phyloP scores from a whole-genome alignment of 2,888 invertebrate genomes.

The Dorcus parallelipipedus region DNA sequence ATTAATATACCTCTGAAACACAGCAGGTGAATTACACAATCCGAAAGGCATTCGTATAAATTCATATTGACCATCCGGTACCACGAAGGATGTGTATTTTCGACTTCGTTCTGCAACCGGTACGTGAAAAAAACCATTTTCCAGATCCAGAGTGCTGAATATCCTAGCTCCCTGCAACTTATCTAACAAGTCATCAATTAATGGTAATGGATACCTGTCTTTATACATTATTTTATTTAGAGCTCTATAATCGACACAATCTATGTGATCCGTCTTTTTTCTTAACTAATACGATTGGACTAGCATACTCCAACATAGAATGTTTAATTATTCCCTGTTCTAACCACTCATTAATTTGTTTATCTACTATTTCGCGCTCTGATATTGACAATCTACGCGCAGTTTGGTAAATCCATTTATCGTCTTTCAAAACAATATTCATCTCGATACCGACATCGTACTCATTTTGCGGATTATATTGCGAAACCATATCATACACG shows the following conservation, averaged over 20 bases:
- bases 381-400: slow-evolving; percentile 27
- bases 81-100: slow-evolving; percentile 43
- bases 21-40: slow-evolving; percentile 38
- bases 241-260: slow-evolving; percentile 41
- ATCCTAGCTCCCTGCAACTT: slow-evolving; percentile 28
- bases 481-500: slow-evolving; percentile 18
- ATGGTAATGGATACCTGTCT: slow-evolving; percentile 36
- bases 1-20: slow-evolving; percentile 25
- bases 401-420: slow-evolving; percentile 29
- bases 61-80: slow-evolving; percentile 41
- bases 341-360: slow-evolving; percentile 35
- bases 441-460: slow-evolving; percentile 28
- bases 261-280: slow-evolving; percentile 30
- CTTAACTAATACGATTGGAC: slow-evolving; percentile 32
- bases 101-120: slow-evolving; percentile 27
- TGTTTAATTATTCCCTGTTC: slow-evolving; percentile 33
- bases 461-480: slow-evolving; percentile 26
- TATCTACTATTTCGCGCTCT: slow-evolving; percentile 31
- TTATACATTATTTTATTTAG: slow-evolving; percentile 37
- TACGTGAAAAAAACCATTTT: slow-evolving; percentile 41
- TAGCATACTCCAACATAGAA: slow-evolving; percentile 37
- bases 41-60: slow-evolving; percentile 44
- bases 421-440: slow-evolving; percentile 33
- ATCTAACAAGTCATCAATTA: slow-evolving; percentile 41
- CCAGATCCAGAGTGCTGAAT: slow-evolving; percentile 35